These are phyloP conservation scores for Pocillopora meandrina DNA, from an alignment of 92 coral and sea anemone genomes.

Conservation along the genomic window DNA sequence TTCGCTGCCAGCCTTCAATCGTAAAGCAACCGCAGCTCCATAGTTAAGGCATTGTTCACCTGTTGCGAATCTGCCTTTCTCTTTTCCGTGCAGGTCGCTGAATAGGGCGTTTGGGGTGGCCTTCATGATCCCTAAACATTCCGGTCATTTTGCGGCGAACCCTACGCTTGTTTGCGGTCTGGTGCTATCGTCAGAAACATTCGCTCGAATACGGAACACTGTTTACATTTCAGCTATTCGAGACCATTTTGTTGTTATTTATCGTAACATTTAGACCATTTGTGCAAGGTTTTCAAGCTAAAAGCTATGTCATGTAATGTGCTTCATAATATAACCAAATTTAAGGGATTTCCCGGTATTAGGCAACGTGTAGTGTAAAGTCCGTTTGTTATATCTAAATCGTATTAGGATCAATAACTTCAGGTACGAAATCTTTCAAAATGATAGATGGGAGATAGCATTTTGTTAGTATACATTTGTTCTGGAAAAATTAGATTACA, in stretches of 20 bases:
- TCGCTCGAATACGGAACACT: conserved; percentile 14
- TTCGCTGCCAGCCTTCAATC: background rate
- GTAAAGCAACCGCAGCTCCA: conserved; percentile 1
- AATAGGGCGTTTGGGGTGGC: background rate
- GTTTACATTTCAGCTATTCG: conserved; percentile 28
- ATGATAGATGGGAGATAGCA: background rate
- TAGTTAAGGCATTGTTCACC: background rate
- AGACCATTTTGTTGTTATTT: conserved; percentile 24
- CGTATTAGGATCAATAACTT: conserved; percentile 18
- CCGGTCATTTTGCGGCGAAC: conserved; percentile 22
- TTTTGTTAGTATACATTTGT: background rate
- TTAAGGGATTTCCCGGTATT: conserved; percentile 5
- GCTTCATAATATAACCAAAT: background rate
- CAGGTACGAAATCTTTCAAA: background rate
- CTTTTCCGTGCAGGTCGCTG: conserved; percentile 3
- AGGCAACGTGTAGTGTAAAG: background rate
- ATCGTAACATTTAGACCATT: conserved; percentile 1
- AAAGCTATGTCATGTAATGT: background rate
- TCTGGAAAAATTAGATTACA: background rate
- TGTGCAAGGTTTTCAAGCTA: background rate
- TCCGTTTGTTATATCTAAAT: conserved; percentile 13
- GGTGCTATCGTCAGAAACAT: conserved; percentile 9
- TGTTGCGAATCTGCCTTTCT: conserved; percentile 6
- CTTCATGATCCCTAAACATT: conserved; percentile 17
- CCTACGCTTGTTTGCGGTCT: conserved; percentile 7